phyloP scores from a whole-genome alignment of 2,888 invertebrate species.

The Strigamia crassipes region DNA sequence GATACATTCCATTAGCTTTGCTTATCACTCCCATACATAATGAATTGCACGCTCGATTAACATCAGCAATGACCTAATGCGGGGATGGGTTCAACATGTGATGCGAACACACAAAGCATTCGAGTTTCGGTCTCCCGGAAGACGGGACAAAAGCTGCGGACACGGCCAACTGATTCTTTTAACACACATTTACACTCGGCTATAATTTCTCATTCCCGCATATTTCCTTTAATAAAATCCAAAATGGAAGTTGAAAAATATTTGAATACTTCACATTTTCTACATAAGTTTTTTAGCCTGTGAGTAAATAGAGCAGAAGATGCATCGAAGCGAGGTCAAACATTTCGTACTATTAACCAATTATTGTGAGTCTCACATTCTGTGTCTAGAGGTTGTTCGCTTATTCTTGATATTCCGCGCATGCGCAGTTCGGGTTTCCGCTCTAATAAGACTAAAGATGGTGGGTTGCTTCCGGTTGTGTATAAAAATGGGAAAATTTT shows the following conservation, averaged over 20 bases:
- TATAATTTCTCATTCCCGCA: neutral
- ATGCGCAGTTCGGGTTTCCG: no score
- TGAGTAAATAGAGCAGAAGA: slow-evolving; percentile 1
- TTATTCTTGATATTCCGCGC: no score
- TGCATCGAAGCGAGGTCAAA: neutral
- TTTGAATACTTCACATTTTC: no score
- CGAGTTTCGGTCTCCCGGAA: neutral
- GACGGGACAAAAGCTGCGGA: neutral
- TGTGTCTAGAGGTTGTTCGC: neutral
- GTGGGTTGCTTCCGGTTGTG: no score
- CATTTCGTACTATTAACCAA: neutral
- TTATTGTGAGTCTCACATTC: neutral
- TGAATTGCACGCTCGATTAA: neutral
- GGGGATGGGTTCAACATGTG: neutral
- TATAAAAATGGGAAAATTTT: no score
- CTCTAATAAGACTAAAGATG: no score
- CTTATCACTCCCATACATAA: neutral
- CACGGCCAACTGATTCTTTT: slow-evolving; percentile 10
- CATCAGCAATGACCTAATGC: slow-evolving; percentile 10
- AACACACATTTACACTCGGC: neutral
- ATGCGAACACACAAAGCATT: neutral
- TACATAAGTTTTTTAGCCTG: neutral
- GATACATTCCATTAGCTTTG: no score
- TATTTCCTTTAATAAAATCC: neutral
- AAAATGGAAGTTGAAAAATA: no score